Evolutionary conservation across 2,113 vertebrate species (phyloP).

Genomic region (Dicentrarchus labrax): DNA sequence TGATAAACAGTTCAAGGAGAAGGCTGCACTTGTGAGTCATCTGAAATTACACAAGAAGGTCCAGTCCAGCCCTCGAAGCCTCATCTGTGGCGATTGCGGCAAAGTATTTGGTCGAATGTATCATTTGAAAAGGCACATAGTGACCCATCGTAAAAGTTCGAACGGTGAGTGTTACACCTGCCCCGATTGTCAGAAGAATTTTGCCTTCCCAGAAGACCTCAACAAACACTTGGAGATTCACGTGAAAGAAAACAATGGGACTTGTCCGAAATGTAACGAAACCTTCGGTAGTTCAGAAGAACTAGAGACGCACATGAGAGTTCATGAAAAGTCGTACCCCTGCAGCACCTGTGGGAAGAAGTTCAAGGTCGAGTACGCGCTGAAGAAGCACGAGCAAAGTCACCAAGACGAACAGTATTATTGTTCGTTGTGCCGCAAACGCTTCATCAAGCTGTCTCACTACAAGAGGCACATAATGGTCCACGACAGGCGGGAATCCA

Average conservation of each 20-base stretch:
- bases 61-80: slow-evolving; percentile 35
- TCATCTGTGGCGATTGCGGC: slow-evolving; percentile 70
- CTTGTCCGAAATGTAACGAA: slow-evolving; percentile 69
- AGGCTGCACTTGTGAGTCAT: slow-evolving; percentile 52
- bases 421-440: slow-evolving; percentile 68
- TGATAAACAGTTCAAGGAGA: slow-evolving; percentile 70
- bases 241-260: slow-evolving; percentile 69
- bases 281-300: slow-evolving; percentile 64
- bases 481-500: slow-evolving; percentile 67
- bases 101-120: slow-evolving; percentile 73
- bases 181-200: slow-evolving; percentile 68
- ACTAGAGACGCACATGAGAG: slow-evolving; percentile 68
- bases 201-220: slow-evolving; percentile 68
- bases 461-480: slow-evolving; percentile 74
- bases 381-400: slow-evolving; percentile 73
- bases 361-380: slow-evolving; percentile 74
- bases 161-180: slow-evolving; percentile 58
- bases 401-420: slow-evolving; percentile 67
- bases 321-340: slow-evolving; percentile 61
- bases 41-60: slow-evolving; percentile 63
- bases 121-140: slow-evolving; percentile 74
- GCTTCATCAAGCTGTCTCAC: slow-evolving; percentile 72
- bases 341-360: slow-evolving; percentile 73
- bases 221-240: slow-evolving; percentile 74
- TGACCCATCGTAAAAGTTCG: slow-evolving; percentile 61